Percentiles rank a stretch among this genome's conserved stretches.
These are phyloP conservation scores for Aphis gossypii DNA, from an alignment of 1,140 invertebrate species.

Conservation along the genomic window DNA sequence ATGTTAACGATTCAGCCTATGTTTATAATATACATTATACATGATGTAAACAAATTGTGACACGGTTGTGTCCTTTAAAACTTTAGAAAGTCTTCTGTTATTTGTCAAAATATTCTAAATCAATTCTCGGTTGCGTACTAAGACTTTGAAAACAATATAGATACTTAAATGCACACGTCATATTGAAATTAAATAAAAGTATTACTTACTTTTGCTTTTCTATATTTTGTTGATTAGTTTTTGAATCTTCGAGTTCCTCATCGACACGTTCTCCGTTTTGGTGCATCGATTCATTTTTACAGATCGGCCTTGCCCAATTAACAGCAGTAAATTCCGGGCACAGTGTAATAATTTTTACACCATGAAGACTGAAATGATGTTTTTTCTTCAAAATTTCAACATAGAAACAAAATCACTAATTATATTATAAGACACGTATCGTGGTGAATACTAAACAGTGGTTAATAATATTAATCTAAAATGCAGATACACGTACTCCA, in stretches of 20 bases:
- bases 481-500: slow-evolving; percentile 60
- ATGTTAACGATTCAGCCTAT: not conserved
- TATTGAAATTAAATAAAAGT: not conserved
- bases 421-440: not conserved
- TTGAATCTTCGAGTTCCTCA: not conserved
- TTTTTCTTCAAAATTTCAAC: not conserved
- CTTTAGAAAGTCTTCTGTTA: not conserved
- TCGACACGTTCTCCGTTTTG: not conserved
- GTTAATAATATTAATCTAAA: not conserved
- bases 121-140: not conserved
- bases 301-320: not conserved
- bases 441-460: not conserved
- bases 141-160: not conserved
- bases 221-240: not conserved
- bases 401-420: not conserved
- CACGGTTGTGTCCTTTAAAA: not conserved
- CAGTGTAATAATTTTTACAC: not conserved
- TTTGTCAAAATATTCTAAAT: not conserved
- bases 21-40: too few species aligned
- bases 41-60: not conserved
- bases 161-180: not conserved
- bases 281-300: not conserved
- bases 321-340: not conserved
- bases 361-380: slow-evolving; percentile 21
- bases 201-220: not conserved